Percentiles rank a stretch among this genome's conserved stretches.
These are phyloP conservation scores for Anthopleura sola DNA, from an alignment of 64 coral and sea anemone genomes.

Conservation along the genomic window DNA sequence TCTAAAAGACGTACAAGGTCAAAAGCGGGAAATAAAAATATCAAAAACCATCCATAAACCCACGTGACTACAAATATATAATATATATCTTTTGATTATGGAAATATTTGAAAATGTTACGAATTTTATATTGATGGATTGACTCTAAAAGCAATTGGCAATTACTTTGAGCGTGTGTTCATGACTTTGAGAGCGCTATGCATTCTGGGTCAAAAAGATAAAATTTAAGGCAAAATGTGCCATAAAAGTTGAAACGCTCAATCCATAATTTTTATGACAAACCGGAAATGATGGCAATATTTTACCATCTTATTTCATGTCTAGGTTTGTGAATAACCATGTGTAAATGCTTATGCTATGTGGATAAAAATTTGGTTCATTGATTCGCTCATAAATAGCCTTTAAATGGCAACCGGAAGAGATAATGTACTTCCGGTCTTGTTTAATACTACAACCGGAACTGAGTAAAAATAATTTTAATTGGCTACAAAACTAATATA, in stretches of 20 bases:
- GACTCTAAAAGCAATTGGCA: neutral
- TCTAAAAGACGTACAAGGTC: neutral
- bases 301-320: neutral
- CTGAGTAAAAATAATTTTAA: neutral
- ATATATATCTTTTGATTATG: neutral
- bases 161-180: neutral
- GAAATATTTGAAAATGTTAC: neutral
- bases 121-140: neutral
- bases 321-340: neutral
- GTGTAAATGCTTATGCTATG: neutral
- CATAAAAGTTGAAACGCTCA: neutral
- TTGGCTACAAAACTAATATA: constrained; percentile 4
- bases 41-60: neutral
- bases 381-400: neutral
- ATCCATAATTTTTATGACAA: neutral
- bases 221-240: neutral
- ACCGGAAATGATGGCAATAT: neutral
- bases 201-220: neutral
- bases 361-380: neutral
- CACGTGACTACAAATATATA: neutral
- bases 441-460: neutral
- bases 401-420: neutral
- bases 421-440: neutral
- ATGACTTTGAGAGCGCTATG: neutral
- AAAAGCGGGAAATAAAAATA: neutral